Conservation (phyloP, 1,140 invertebrate species). For the Diorhabda elongata region DNA sequence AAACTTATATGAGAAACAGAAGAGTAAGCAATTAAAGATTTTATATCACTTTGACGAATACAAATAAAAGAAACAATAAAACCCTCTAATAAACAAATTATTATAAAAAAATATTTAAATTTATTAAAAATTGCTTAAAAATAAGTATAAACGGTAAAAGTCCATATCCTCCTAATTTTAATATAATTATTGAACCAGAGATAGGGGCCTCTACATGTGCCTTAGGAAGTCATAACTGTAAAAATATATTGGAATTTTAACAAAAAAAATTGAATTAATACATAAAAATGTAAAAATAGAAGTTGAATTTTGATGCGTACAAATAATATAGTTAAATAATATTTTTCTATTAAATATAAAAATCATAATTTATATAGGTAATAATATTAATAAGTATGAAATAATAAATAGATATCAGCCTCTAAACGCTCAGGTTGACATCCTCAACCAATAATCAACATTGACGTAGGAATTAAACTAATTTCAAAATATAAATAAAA, state of each 20-base stretch:
- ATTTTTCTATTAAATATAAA: slow-evolving; percentile 49
- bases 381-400: slow-evolving; percentile 59
- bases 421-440: slow-evolving; percentile 59
- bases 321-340: slow-evolving; percentile 49
- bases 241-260: slow-evolving; percentile 66
- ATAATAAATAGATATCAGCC: slow-evolving; percentile 58
- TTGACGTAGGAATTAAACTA: slow-evolving; percentile 58
- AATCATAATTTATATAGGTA: slow-evolving; percentile 56
- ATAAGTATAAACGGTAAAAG: slow-evolving; percentile 53
- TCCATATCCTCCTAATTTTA: slow-evolving; percentile 66
- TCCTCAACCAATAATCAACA: slow-evolving; percentile 62
- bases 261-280: slow-evolving; percentile 59
- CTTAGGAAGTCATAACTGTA: slow-evolving; percentile 66
- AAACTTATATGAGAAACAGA: slow-evolving; percentile 54
- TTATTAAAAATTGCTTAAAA: slow-evolving; percentile 45
- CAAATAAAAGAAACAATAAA: slow-evolving; percentile 56
- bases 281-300: slow-evolving; percentile 51
- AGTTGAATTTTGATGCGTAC: slow-evolving; percentile 47
- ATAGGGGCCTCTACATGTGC: slow-evolving; percentile 71
- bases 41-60: slow-evolving; percentile 58
- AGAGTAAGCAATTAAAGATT: slow-evolving; percentile 25
- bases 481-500: slow-evolving; percentile 57
- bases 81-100: slow-evolving; percentile 54
- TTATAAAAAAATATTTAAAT: slow-evolving; percentile 49
- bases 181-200: slow-evolving; percentile 64